A percentile compares a stretch with the other conserved stretches of the same genome.
These are phyloP conservation scores for Vimba vimba DNA, from an alignment of 2,113 vertebrate species.

Conservation along the genomic window DNA sequence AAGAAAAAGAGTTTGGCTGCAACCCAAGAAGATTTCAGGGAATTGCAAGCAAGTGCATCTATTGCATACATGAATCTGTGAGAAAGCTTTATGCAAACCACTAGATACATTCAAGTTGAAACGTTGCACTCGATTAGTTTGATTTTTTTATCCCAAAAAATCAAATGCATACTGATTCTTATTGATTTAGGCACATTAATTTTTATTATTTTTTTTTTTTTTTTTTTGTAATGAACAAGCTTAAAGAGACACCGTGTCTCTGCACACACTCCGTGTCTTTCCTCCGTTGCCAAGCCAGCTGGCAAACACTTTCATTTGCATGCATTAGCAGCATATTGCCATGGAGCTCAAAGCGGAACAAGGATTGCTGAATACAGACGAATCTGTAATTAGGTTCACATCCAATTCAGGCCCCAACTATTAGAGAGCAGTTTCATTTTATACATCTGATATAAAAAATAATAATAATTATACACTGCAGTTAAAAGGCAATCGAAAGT, in stretches of 20 bases:
- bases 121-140: neutral
- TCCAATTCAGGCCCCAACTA: constrained; percentile 5
- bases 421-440: neutral
- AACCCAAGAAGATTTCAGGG: neutral
- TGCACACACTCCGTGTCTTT: constrained; percentile 45
- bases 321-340: constrained; percentile 65
- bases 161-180: neutral
- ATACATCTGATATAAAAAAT: neutral
- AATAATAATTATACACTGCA: neutral
- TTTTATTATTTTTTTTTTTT: neutral
- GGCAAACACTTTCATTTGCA: constrained; percentile 67
- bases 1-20: neutral
- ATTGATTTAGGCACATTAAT: neutral
- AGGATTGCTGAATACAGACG: constrained; percentile 55
- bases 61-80: neutral
- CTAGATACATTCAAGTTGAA: neutral
- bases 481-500: neutral
- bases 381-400: constrained; percentile 61
- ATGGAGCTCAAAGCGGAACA: constrained; percentile 53
- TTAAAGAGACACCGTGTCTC: constrained; percentile 18
- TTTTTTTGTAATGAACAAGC: neutral
- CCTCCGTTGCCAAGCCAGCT: constrained; percentile 57
- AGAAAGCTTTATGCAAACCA: neutral
- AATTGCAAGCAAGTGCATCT: neutral
- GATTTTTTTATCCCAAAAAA: too few species aligned